Conservation (phyloP, 53 echinoderm and acorn worm genomes). For the Holothuria leucospilota region DNA sequence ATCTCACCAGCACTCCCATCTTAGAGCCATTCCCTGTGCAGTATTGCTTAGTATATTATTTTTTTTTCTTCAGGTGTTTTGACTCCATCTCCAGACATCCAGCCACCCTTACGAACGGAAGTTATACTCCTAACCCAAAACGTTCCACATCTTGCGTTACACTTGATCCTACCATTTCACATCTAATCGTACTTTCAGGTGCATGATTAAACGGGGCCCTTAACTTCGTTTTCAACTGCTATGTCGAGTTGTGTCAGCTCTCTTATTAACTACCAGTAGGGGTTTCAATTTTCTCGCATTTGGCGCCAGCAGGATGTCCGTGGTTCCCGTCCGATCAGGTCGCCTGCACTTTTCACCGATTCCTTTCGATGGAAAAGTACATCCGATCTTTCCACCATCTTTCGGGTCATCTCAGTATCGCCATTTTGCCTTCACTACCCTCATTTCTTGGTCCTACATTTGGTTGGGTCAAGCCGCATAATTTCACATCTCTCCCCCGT, state of each 20-base stretch:
- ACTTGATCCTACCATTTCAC: conserved; percentile 20
- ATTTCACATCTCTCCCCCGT: too few relatives aligned
- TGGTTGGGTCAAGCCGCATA: too few relatives aligned
- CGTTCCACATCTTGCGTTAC: conserved; percentile 25
- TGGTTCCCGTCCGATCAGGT: conserved; percentile 27
- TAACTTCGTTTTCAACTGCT: conserved; percentile 33
- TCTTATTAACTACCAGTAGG: conserved; percentile 39
- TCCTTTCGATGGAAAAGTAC: conserved; percentile 18
- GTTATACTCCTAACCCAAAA: conserved; percentile 5
- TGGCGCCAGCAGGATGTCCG: conserved; percentile 42
- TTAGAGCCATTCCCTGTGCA: too few relatives aligned
- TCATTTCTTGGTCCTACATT: too few relatives aligned
- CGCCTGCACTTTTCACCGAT: conserved; percentile 36
- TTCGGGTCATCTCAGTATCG: too few relatives aligned
- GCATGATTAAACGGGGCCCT: conserved; percentile 48
- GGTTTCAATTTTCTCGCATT: conserved; percentile 57
- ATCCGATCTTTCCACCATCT: neutral
- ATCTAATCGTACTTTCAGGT: conserved; percentile 40
- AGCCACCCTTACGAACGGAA: conserved; percentile 32
- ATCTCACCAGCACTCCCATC: neutral
- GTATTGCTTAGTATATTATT: neutral
- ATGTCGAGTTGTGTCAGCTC: conserved; percentile 47
- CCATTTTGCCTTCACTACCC: too few relatives aligned
- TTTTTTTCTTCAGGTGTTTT: conserved; percentile 35
- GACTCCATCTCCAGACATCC: conserved; percentile 9